A percentile compares a stretch with the other conserved stretches of the same genome.
Evolutionary conservation across 2,113 vertebrate species (phyloP).

Genomic region (Cyprinodon brontotheroides): DNA sequence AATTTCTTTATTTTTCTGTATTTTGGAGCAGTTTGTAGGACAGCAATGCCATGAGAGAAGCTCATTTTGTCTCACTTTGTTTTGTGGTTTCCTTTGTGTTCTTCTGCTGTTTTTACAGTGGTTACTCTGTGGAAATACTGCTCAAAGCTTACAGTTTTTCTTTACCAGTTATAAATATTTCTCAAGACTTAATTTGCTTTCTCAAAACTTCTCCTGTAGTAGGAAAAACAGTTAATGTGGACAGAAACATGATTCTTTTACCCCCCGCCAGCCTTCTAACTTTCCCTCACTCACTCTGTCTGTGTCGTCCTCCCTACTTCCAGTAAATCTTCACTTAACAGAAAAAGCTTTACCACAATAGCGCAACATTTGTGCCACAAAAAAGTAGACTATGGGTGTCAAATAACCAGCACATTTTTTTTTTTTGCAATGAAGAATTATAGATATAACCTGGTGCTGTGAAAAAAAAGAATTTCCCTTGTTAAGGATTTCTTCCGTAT

Average conservation of each 20-base stretch:
- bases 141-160: conserved; percentile 53
- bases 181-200: conserved; percentile 57
- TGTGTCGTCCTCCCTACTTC: neutral
- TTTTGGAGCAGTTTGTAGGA: conserved; percentile 42
- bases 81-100: conserved; percentile 63
- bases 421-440: neutral
- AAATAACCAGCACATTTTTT: neutral
- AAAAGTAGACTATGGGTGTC: neutral
- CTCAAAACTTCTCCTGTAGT: conserved; percentile 24
- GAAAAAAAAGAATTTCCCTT: too few species aligned
- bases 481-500: too few species aligned
- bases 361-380: conserved; percentile 1
- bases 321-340: neutral
- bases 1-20: conserved; percentile 57
- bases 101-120: conserved; percentile 64
- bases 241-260: conserved; percentile 10
- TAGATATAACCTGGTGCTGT: too few species aligned
- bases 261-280: neutral
- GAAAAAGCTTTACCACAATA: conserved; percentile 10
- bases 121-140: conserved; percentile 58
- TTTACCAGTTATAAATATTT: conserved; percentile 57
- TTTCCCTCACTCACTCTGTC: neutral
- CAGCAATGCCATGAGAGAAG: conserved; percentile 45
- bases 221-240: conserved; percentile 38
- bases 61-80: conserved; percentile 55